Conservation (phyloP, 2,113 vertebrate species). For the Myotis brandtii region DNA sequence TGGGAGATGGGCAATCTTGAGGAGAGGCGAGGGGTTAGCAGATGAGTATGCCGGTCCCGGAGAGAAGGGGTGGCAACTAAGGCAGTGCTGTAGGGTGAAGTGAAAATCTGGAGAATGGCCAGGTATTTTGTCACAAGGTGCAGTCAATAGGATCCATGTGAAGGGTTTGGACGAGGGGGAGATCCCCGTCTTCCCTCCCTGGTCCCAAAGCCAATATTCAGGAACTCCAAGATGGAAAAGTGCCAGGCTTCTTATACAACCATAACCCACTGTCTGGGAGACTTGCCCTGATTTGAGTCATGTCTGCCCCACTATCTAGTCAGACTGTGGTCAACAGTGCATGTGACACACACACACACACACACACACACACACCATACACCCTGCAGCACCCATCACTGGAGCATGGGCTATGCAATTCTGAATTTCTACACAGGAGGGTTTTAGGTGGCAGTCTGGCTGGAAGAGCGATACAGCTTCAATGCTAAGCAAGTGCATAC, state of each 20-base stretch:
- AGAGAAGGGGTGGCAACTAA: neutral
- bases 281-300: neutral
- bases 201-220: neutral
- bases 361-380: fast-evolving
- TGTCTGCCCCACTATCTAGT: neutral
- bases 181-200: neutral
- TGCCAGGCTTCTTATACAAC: neutral
- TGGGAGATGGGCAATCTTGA: neutral
- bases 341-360: no score
- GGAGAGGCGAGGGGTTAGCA: neutral
- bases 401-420: neutral
- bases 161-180: neutral
- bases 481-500: neutral
- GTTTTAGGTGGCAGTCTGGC: neutral
- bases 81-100: neutral
- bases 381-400: neutral
- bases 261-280: neutral
- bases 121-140: neutral
- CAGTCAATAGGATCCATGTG: neutral
- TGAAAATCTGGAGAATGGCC: neutral
- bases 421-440: neutral
- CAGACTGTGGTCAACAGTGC: neutral
- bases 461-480: neutral
- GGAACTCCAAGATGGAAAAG: neutral
- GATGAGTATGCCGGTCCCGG: neutral